These are phyloP conservation scores for Scaptomyza montana DNA, from an alignment of 1,140 invertebrate genomes.

Conservation along the genomic window DNA sequence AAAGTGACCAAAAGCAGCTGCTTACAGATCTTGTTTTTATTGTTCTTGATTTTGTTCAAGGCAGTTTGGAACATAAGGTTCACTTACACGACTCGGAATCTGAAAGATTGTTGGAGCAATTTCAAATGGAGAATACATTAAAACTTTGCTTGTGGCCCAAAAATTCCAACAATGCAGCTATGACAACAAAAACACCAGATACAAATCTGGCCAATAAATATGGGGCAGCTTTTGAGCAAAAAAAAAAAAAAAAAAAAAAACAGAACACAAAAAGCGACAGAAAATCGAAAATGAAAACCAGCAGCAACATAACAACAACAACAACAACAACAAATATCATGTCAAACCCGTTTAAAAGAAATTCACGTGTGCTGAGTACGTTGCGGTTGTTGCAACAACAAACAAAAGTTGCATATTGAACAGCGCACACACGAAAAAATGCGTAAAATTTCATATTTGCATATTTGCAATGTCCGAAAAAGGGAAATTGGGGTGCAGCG, in stretches of 20 bases:
- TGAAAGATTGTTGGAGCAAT: not conserved
- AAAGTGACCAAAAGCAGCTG: slow-evolving; percentile 46
- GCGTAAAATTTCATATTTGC: slow-evolving; percentile 66
- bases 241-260: slow-evolving; percentile 1
- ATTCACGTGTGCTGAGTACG: slow-evolving; percentile 70
- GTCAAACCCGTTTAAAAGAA: slow-evolving; percentile 75
- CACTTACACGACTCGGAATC: slow-evolving; percentile 17
- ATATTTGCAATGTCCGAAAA: slow-evolving; percentile 58
- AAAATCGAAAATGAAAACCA: slow-evolving; percentile 65
- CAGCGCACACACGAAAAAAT: slow-evolving; percentile 50
- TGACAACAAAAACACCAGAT: slow-evolving; percentile 1
- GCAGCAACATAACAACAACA: slow-evolving; percentile 29
- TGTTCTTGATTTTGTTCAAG: slow-evolving; percentile 16
- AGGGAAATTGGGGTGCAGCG: slow-evolving; percentile 2
- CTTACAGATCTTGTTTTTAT: not conserved
- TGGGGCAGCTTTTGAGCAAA: slow-evolving; percentile 43
- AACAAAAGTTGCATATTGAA: slow-evolving; percentile 61
- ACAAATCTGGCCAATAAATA: slow-evolving; percentile 50
- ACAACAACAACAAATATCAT: slow-evolving; percentile 51
- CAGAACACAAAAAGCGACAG: slow-evolving; percentile 31
- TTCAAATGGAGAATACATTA: not conserved
- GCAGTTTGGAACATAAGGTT: slow-evolving; percentile 20
- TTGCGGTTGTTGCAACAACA: slow-evolving; percentile 13
- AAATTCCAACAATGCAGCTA: slow-evolving; percentile 48
- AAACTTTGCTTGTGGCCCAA: slow-evolving; percentile 4